These are phyloP conservation scores for Podarcis siculus DNA, from an alignment of 2,797 vertebrate genomes.

Conservation along the genomic window DNA sequence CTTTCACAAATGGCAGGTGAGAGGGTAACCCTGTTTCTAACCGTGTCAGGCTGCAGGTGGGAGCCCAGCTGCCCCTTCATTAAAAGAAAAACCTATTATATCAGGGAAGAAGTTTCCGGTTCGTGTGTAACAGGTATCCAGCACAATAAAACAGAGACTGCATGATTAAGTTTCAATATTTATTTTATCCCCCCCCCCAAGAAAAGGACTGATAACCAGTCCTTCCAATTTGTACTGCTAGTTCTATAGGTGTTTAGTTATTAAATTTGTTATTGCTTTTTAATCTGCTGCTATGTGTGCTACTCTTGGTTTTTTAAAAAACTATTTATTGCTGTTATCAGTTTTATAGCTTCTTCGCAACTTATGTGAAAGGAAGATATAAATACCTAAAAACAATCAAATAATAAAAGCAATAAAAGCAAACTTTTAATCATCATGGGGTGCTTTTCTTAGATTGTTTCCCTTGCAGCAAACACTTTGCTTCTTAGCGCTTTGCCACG, in stretches of 20 bases:
- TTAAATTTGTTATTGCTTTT: background rate
- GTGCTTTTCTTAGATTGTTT: background rate
- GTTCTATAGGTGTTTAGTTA: background rate
- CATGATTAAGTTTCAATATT: background rate
- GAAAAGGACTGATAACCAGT: background rate
- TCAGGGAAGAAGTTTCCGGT: background rate
- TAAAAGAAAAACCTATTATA: background rate
- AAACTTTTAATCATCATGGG: too few relatives aligned
- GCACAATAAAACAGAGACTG: background rate
- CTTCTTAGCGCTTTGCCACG: background rate
- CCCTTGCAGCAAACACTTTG: background rate
- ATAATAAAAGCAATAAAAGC: background rate
- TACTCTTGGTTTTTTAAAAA: too few relatives aligned
- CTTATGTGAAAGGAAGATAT: background rate
- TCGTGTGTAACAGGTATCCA: too few relatives aligned
- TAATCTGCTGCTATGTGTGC: too few relatives aligned
- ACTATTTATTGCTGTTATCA: too few relatives aligned
- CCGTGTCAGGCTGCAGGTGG: background rate
- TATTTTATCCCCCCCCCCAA: background rate
- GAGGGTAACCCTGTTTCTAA: background rate
- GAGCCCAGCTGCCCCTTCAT: background rate
- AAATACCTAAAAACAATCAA: background rate
- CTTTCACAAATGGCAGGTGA: background rate
- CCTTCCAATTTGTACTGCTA: background rate
- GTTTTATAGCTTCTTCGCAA: too few relatives aligned